phyloP scores from a whole-genome alignment of 2,888 invertebrate genomes.

The Ptychoptera albimana region DNA sequence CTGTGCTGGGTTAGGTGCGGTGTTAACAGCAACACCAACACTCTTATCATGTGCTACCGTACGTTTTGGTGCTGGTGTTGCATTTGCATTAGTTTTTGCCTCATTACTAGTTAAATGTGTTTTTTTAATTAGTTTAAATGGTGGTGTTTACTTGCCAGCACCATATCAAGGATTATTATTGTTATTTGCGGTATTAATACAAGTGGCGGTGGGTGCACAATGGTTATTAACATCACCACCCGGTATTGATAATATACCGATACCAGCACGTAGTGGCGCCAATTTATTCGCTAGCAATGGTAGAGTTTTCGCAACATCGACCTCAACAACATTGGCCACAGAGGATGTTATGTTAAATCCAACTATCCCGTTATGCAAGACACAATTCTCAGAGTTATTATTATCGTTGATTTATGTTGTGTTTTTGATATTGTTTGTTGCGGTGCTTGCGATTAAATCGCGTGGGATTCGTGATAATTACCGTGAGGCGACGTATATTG shows the following conservation, averaged over 20 bases:
- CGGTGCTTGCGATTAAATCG: conserved; percentile 69
- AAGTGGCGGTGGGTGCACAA: conserved; percentile 69
- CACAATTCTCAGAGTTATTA: conserved; percentile 53
- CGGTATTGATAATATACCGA: conserved; percentile 33
- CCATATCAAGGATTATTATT: conserved; percentile 81
- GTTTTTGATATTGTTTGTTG: conserved; percentile 69
- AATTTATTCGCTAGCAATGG: conserved; percentile 6
- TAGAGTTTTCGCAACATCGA: conserved; percentile 7
- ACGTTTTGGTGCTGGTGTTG: conserved; percentile 65
- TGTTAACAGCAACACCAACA: conserved; percentile 63
- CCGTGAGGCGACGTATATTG: conserved; percentile 83
- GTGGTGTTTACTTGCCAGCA: conserved; percentile 81
- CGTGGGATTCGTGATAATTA: conserved; percentile 85
- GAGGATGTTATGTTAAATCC: conserved; percentile 17
- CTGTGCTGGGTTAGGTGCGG: conserved; percentile 62
- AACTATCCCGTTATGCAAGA: conserved; percentile 39
- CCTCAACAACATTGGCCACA: conserved; percentile 14
- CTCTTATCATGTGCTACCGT: conserved; percentile 66
- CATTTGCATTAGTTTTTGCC: conserved; percentile 76
- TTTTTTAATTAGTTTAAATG: conserved; percentile 79
- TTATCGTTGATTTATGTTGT: conserved; percentile 70
- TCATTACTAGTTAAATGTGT: conserved; percentile 87
- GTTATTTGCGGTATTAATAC: conserved; percentile 81
- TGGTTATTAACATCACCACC: conserved; percentile 75
- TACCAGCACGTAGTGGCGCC: conserved; percentile 17